These are phyloP conservation scores for Furnarius figulus DNA, from an alignment of 2,113 vertebrate genomes.

Conservation along the genomic window DNA sequence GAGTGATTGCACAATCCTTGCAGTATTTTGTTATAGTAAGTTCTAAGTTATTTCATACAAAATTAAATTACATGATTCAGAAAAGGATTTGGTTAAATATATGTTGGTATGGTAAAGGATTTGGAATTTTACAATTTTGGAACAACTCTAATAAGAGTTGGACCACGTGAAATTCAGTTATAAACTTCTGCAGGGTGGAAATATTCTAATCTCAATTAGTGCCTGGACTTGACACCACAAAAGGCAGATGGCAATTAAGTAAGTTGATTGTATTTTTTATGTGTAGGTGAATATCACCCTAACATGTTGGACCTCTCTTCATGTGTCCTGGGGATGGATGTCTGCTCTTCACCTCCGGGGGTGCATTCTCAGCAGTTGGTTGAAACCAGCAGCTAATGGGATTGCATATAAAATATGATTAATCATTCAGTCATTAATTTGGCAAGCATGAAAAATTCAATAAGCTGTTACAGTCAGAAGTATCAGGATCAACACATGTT, in stretches of 20 bases:
- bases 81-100: background rate
- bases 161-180: background rate
- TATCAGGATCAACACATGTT: conserved; percentile 12
- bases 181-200: background rate
- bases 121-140: background rate
- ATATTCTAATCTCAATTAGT: background rate
- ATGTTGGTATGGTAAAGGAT: background rate
- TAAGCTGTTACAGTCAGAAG: background rate
- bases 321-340: background rate
- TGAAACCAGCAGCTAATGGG: background rate
- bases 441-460: conserved; percentile 7
- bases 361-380: background rate
- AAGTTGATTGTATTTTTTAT: background rate
- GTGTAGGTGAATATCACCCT: background rate
- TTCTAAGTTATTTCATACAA: background rate
- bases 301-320: background rate
- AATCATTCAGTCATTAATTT: conserved; percentile 19
- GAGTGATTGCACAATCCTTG: background rate
- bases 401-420: conserved; percentile 6
- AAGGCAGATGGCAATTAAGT: background rate
- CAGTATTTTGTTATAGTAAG: background rate
- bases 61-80: background rate
- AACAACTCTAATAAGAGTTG: background rate
- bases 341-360: background rate
- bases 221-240: background rate